Evolutionary conservation across 2,113 vertebrate species (phyloP).

Genomic region (Amia ocellicauda): DNA sequence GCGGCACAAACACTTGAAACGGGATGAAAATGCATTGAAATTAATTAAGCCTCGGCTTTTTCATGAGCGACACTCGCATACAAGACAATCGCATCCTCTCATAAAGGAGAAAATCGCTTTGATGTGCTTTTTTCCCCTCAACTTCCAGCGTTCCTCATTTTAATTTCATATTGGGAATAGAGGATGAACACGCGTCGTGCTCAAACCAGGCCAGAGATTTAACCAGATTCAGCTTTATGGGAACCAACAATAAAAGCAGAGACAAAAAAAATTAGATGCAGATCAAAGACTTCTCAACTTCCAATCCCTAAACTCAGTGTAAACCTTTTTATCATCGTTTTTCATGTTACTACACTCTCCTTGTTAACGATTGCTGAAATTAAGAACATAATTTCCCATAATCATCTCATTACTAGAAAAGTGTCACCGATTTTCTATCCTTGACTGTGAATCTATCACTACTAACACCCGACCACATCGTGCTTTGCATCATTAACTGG

Average conservation of each 20-base stretch:
- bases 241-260: not conserved
- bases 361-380: not conserved
- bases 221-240: too few relatives aligned
- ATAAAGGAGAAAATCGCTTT: slow-evolving; percentile 48
- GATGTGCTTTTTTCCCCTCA: slow-evolving; percentile 54
- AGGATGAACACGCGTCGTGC: slow-evolving; percentile 23
- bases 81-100: slow-evolving; percentile 28
- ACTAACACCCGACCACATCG: too few relatives aligned
- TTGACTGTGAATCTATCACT: too few relatives aligned
- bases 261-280: not conserved
- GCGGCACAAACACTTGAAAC: slow-evolving; percentile 45
- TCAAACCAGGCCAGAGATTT: not conserved
- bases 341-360: not conserved
- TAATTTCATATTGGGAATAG: slow-evolving; percentile 58
- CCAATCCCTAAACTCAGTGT: too few relatives aligned
- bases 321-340: too few relatives aligned
- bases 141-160: slow-evolving; percentile 58
- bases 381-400: too few relatives aligned
- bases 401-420: too few relatives aligned
- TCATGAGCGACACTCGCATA: slow-evolving; percentile 51
- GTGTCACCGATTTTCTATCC: too few relatives aligned
- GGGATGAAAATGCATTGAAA: slow-evolving; percentile 58
- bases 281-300: too few relatives aligned
- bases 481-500: not conserved
- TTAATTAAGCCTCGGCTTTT: slow-evolving; percentile 51